These are phyloP conservation scores for Chymomyza costata DNA, from an alignment of 1,140 invertebrate species.

Conservation along the genomic window DNA sequence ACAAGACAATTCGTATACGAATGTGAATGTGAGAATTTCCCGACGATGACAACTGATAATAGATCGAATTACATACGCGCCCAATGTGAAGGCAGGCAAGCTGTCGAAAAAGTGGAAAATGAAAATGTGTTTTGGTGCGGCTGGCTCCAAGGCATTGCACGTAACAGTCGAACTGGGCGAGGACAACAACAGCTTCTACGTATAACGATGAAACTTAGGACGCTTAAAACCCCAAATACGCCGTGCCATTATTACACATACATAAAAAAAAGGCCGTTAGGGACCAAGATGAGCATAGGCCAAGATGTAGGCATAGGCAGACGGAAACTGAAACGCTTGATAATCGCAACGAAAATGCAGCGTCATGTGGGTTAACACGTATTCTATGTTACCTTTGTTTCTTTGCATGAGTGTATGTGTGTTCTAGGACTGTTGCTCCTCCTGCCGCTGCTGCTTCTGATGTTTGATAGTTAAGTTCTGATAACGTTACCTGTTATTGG, in stretches of 20 bases:
- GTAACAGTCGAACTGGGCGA: slow-evolving; percentile 10
- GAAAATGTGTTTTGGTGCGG: slow-evolving; percentile 28
- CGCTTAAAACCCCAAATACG: slow-evolving; percentile 54
- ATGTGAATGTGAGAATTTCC: slow-evolving; percentile 66
- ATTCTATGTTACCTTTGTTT: slow-evolving; percentile 23
- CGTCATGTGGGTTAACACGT: slow-evolving; percentile 45
- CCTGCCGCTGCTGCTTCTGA: slow-evolving; percentile 32
- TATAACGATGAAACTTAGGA: no score
- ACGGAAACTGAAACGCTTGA: slow-evolving; percentile 59
- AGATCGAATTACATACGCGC: slow-evolving; percentile 62
- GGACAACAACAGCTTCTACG: no score
- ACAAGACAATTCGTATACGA: slow-evolving; percentile 50
- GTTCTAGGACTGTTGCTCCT: slow-evolving; percentile 15
- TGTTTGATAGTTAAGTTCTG: slow-evolving; percentile 49
- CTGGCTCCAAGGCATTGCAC: slow-evolving; percentile 30
- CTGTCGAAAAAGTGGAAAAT: slow-evolving; percentile 18
- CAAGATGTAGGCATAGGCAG: slow-evolving; percentile 9
- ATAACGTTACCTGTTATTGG: slow-evolving; percentile 33
- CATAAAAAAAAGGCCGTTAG: slow-evolving; percentile 65
- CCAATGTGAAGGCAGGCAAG: neutral
- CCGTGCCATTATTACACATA: slow-evolving; percentile 50
- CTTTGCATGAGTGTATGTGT: neutral
- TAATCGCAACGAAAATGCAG: slow-evolving; percentile 53
- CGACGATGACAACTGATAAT: slow-evolving; percentile 71
- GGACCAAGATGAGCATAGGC: slow-evolving; percentile 46